These are phyloP conservation scores for Drosophila ambigua DNA, from an alignment of 1,140 invertebrate genomes.

Conservation along the genomic window DNA sequence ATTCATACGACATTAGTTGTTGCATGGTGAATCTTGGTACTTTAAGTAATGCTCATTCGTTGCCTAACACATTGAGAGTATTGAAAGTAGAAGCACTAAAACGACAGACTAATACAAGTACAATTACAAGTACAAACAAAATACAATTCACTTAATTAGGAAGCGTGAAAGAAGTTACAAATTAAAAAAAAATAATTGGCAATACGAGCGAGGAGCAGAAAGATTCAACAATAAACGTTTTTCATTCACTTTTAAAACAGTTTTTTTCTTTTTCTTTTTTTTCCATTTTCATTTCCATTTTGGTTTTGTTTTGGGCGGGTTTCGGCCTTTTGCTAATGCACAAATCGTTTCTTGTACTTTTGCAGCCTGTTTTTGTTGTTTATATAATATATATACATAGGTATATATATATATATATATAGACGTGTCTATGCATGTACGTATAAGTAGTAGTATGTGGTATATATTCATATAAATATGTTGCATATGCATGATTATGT, in stretches of 20 bases:
- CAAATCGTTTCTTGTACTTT: slow-evolving; percentile 74
- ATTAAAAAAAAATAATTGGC: slow-evolving; percentile 76
- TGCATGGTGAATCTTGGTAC: slow-evolving; percentile 57
- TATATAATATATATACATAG: slow-evolving; percentile 41
- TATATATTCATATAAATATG: slow-evolving; percentile 72
- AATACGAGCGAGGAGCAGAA: slow-evolving; percentile 80
- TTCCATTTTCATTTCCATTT: slow-evolving; percentile 41
- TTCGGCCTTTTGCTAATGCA: slow-evolving; percentile 71
- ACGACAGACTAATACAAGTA: slow-evolving; percentile 61
- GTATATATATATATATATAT: slow-evolving; percentile 41
- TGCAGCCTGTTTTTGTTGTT: slow-evolving; percentile 52
- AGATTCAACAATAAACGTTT: slow-evolving; percentile 67
- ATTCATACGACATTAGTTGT: slow-evolving; percentile 36
- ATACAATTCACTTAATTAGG: slow-evolving; percentile 60
- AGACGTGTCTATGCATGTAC: slow-evolving; percentile 54
- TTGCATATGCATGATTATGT: slow-evolving; percentile 70
- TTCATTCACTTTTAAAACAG: slow-evolving; percentile 41
- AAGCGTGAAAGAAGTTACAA: slow-evolving; percentile 41
- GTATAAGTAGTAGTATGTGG: slow-evolving; percentile 68
- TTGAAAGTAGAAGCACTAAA: slow-evolving; percentile 52
- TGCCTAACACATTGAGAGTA: slow-evolving; percentile 73
- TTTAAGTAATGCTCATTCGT: slow-evolving; percentile 76
- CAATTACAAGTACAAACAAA: slow-evolving; percentile 36
- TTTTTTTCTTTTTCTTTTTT: slow-evolving; percentile 29
- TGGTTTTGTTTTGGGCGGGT: slow-evolving; percentile 69